A percentile compares a stretch with the other conserved stretches of the same genome.
Conservation (phyloP, 2,113 vertebrate species). For the Muntiacus muntjak region DNA sequence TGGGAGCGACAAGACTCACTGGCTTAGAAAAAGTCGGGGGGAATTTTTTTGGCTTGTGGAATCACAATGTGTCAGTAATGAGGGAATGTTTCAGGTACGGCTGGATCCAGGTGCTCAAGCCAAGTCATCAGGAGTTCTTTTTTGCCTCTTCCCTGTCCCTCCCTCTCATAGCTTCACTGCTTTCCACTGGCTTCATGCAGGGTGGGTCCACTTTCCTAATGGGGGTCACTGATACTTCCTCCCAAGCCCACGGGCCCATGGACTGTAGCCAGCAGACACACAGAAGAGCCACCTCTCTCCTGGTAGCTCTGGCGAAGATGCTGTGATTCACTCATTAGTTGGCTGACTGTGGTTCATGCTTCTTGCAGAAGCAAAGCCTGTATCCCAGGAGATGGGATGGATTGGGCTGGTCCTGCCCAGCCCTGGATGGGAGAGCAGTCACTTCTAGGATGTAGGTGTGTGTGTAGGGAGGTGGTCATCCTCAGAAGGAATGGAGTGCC, state of each 20-base stretch:
- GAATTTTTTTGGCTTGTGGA: neutral
- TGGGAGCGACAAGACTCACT: neutral
- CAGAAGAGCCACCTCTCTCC: neutral
- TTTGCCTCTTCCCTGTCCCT: neutral
- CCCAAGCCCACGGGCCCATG: neutral
- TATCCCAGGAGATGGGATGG: neutral
- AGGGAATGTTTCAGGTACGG: neutral
- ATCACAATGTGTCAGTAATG: neutral
- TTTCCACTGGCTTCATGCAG: neutral
- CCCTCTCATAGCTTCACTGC: neutral
- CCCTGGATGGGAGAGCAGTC: neutral
- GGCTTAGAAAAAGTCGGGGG: neutral
- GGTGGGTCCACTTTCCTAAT: neutral
- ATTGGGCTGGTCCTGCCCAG: rapidly evolving
- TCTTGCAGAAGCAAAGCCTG: neutral
- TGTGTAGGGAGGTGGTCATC: neutral
- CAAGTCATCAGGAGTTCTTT: neutral
- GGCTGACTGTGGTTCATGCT: neutral
- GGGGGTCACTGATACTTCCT: neutral
- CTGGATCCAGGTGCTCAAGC: neutral
- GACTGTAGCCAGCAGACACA: neutral
- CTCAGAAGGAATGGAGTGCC: neutral
- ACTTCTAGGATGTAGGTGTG: neutral
- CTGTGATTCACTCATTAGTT: too few species aligned
- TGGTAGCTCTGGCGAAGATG: neutral